Percentiles rank a stretch among this genome's conserved stretches.
phyloP scores from a whole-genome alignment of 2,888 invertebrate species.

The Cremastinae sp. region DNA sequence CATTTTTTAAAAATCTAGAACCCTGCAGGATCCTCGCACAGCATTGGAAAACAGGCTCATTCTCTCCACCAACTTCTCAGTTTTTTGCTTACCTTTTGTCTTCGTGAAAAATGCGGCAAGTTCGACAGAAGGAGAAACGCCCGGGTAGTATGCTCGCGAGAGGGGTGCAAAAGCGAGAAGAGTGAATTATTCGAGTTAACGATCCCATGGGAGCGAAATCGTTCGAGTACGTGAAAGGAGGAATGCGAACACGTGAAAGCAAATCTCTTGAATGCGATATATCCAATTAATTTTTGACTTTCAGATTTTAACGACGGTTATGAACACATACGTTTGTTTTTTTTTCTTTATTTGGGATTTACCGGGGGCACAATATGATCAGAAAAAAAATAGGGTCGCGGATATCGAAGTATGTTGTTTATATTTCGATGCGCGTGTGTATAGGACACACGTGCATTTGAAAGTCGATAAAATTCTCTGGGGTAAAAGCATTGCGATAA shows the following conservation, averaged over 20 bases:
- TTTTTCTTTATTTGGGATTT: constrained; percentile 22
- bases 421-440: too few relatives aligned
- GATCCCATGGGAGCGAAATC: constrained; percentile 7
- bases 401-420: constrained; percentile 39
- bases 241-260: constrained; percentile 8
- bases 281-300: constrained; percentile 53
- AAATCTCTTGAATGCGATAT: constrained; percentile 46
- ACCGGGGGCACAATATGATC: constrained; percentile 10
- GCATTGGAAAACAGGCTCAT: too few relatives aligned
- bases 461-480: constrained; percentile 29
- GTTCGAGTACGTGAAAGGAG: constrained; percentile 8
- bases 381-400: constrained; percentile 5
- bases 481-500: constrained; percentile 38
- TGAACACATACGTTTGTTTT: neutral
- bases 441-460: neutral
- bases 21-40: constrained; percentile 32
- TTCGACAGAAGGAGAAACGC: too few relatives aligned
- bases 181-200: constrained; percentile 8
- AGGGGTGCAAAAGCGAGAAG: neutral
- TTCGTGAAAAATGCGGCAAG: too few relatives aligned
- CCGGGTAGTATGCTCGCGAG: too few relatives aligned
- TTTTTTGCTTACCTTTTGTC: too few relatives aligned
- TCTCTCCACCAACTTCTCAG: too few relatives aligned
- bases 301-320: neutral
- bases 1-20: constrained; percentile 21